Evolutionary conservation across 2,113 vertebrate species (phyloP), one percentile per base, ranked within the genome.

Genomic region (Planiliza haematocheilus): DNA sequence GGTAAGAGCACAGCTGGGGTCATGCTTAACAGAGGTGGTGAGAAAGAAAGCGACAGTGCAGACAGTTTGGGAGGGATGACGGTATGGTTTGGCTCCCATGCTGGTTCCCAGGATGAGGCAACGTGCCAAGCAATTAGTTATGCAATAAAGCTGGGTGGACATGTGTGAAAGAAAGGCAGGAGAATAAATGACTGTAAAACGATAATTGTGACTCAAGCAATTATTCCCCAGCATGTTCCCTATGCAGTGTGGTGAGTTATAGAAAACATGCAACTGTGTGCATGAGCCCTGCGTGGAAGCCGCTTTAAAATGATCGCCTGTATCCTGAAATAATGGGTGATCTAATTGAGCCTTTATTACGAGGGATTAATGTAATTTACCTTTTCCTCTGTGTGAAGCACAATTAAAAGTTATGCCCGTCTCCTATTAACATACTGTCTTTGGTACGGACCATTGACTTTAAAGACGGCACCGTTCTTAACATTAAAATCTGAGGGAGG

Each of bases 51-150:
- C 37, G 18, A 72, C 13, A 58, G 70, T n/a, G n/a, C 12, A 62
- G 41, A 49, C 43, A 68, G 65, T 48, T 67, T 39, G 59, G 59
- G 57, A 79, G 39, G 2, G 49, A 76, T 74, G 70, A 86, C 30
- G 58, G n/a, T 34, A 67, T 24, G 8, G 12, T 80, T 78, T 77
- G 80, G 81, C 58, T 74, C 21, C 24, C 17, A 37, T 24, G 75
- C 51, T 59, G 7, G 34, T 42, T 69, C 49, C 10, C 45, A 62
- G 18, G 56, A 74, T 49, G 51, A 79, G 74, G 56, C 53, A 36
- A 14, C 16, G 1, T 67, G 78, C 79, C 81, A 66, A 69, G 70
- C 65, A 63, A 48, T 80, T 73, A 83, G 83, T 75, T 83, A 79
- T 51, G 70, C 64, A 88, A 86, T 37, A 69, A 82, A 79, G 45